phyloP scores from a whole-genome alignment of 35 echinoderm and acorn worm species.

The Apostichopus parvimensis region DNA sequence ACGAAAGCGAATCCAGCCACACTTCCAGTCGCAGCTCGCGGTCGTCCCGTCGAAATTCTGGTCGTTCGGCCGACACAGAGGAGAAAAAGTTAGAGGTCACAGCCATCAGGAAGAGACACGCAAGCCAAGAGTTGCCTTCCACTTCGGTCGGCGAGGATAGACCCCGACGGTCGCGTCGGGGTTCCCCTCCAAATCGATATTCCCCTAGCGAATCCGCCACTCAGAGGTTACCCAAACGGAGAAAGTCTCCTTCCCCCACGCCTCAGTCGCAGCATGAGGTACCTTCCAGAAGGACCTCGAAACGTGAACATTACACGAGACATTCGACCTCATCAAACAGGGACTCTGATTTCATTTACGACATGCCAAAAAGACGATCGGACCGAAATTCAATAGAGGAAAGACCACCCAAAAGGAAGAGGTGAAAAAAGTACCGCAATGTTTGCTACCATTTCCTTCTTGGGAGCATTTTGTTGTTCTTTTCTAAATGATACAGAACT shows the following conservation, averaged over 20 bases:
- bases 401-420: slow-evolving; percentile 34
- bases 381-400: slow-evolving; percentile 37
- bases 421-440: not conserved
- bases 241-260: slow-evolving; percentile 36
- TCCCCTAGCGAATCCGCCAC: slow-evolving; percentile 62
- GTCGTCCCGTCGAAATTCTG: slow-evolving; percentile 40
- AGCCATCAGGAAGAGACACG: slow-evolving; percentile 20
- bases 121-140: slow-evolving; percentile 45
- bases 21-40: slow-evolving; percentile 34
- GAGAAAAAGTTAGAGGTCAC: not conserved
- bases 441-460: too few species aligned
- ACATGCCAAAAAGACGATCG: slow-evolving; percentile 46
- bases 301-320: slow-evolving; percentile 51
- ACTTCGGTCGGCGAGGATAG: slow-evolving; percentile 21
- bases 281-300: slow-evolving; percentile 28
- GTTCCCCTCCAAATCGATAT: slow-evolving; percentile 52
- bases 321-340: slow-evolving; percentile 20
- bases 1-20: slow-evolving; percentile 53
- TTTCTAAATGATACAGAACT: too few species aligned
- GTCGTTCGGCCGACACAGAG: not conserved
- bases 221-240: slow-evolving; percentile 41
- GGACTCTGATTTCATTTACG: slow-evolving; percentile 47
- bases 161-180: slow-evolving; percentile 19
- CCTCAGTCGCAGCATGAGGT: slow-evolving; percentile 15
- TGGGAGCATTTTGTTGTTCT: too few species aligned